These are phyloP conservation scores for Pitta sordida DNA, from an alignment of 2,113 vertebrate genomes.

Conservation along the genomic window DNA sequence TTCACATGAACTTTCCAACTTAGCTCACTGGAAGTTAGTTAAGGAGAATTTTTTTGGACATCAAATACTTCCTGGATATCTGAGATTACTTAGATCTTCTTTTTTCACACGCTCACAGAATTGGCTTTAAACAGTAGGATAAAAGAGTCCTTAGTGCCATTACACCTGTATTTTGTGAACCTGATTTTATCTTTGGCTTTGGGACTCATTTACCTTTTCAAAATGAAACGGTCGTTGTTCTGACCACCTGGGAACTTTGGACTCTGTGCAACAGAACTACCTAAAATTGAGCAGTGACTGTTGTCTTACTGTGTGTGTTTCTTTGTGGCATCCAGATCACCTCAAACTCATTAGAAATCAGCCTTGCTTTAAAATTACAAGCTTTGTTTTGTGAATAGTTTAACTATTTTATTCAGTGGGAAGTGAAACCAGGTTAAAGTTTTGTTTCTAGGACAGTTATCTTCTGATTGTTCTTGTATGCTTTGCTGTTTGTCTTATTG, in stretches of 20 bases:
- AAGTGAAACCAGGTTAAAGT: not conserved
- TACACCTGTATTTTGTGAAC: not conserved
- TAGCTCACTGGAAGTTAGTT: not conserved
- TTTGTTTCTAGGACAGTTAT: not conserved
- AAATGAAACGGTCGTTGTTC: rapidly evolving
- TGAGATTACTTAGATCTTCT: not conserved
- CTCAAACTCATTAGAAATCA: not conserved
- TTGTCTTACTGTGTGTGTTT: not conserved
- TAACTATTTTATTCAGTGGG: not conserved
- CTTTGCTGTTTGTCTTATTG: not conserved
- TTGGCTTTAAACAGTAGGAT: not conserved
- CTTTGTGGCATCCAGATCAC: not conserved
- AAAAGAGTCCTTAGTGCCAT: not conserved
- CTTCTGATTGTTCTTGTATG: not conserved
- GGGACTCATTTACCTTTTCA: not conserved
- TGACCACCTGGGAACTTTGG: not conserved
- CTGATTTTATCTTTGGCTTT: not conserved
- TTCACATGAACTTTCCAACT: not conserved
- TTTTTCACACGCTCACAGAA: not conserved
- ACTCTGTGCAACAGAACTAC: not conserved
- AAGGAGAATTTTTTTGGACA: not conserved
- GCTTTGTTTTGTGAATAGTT: not conserved
- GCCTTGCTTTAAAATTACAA: not conserved
- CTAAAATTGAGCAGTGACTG: not conserved
- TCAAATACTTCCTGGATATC: not conserved